These are phyloP conservation scores for Sinocyclocheilus maitianheensis DNA, from an alignment of 2,113 vertebrate genomes.

Conservation along the genomic window DNA sequence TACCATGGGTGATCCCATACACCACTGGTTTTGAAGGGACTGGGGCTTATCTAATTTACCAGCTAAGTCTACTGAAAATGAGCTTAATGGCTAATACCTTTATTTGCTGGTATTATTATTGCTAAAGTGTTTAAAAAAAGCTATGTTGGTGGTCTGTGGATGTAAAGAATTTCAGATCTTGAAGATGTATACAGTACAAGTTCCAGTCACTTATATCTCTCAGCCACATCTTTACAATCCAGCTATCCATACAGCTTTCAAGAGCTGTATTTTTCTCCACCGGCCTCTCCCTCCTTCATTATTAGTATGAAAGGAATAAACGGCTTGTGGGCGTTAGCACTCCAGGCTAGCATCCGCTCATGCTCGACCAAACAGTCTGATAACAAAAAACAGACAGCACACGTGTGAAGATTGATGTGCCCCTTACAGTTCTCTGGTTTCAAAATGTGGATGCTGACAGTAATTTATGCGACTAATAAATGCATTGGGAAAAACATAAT, in stretches of 20 bases:
- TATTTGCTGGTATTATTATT: background rate
- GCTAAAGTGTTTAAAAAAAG: background rate
- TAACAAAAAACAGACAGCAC: conserved; percentile 2
- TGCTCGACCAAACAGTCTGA: conserved; percentile 13
- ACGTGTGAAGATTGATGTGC: conserved; percentile 14
- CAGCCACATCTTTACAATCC: background rate
- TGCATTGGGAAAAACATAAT: background rate
- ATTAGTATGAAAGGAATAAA: conserved; percentile 8
- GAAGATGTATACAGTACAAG: background rate
- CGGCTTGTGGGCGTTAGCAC: conserved; percentile 3
- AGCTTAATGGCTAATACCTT: background rate
- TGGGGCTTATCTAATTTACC: background rate
- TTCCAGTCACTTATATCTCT: background rate
- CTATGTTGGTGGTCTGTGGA: background rate
- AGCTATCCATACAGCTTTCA: background rate
- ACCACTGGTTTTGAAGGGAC: too few relatives aligned
- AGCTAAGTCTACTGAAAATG: background rate
- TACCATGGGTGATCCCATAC: too few relatives aligned
- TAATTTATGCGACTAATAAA: background rate
- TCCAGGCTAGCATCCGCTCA: background rate
- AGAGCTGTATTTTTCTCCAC: background rate
- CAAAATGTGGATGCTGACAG: conserved; percentile 5
- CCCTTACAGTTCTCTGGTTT: conserved; percentile 23
- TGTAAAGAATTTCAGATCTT: background rate
- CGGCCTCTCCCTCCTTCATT: background rate